phyloP scores from a whole-genome alignment of 30 jellyfish, hydroid and myxozoan species.

The Sanderia malayensis region DNA sequence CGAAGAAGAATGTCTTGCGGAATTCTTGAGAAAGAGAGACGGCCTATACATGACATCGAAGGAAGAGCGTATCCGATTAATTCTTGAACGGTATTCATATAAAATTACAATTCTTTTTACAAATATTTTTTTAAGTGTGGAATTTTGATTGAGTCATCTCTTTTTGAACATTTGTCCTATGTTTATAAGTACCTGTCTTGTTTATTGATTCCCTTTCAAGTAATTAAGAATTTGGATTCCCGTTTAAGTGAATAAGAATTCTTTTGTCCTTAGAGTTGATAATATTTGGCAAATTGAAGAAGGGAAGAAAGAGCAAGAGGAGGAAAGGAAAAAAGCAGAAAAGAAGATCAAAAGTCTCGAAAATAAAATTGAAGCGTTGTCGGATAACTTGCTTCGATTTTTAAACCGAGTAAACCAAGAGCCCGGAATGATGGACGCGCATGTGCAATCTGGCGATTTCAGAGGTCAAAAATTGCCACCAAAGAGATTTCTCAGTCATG shows the following conservation, averaged over 20 bases:
- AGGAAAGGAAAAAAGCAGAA: slow-evolving; percentile 21
- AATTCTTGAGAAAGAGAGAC: slow-evolving; percentile 29
- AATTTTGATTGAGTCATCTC: no score
- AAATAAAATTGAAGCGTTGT: slow-evolving; percentile 23
- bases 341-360: slow-evolving; percentile 13
- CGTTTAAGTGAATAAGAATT: no score
- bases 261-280: slow-evolving; percentile 46
- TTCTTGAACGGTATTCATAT: slow-evolving; percentile 71
- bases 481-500: slow-evolving; percentile 36
- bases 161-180: no score
- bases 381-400: slow-evolving; percentile 17
- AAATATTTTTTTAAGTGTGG: no score
- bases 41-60: slow-evolving; percentile 37
- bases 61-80: slow-evolving; percentile 54
- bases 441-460: not conserved
- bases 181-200: no score
- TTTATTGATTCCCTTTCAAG: no score
- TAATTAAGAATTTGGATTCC: no score
- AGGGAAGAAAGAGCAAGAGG: slow-evolving; percentile 23
- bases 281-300: slow-evolving; percentile 43
- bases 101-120: no score
- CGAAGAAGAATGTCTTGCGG: slow-evolving; percentile 73
- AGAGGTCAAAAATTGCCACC: not conserved
- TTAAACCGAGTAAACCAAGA: not conserved
- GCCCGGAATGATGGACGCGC: not conserved